Conservation (phyloP, 2,888 invertebrate genomes). For the Agrotis clavis region DNA sequence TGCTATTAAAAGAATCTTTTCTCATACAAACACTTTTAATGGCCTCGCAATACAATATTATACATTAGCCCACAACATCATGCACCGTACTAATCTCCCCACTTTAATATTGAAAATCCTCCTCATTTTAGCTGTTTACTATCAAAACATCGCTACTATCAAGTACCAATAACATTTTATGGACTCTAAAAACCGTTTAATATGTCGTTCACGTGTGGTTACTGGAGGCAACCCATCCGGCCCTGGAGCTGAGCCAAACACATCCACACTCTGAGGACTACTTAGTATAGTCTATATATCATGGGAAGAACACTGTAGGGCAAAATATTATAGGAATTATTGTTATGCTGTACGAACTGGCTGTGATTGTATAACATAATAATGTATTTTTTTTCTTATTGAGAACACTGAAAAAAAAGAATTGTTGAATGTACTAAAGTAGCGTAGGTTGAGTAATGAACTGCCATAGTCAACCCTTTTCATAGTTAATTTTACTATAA, state of each 20-base stretch:
- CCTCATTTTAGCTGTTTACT: constrained; percentile 56
- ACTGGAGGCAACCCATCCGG: constrained; percentile 49
- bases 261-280: constrained; percentile 58
- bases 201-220: constrained; percentile 63
- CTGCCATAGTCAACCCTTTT: too few relatives aligned
- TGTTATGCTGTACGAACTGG: background rate
- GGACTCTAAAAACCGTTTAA: constrained; percentile 62
- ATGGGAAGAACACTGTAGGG: constrained; percentile 36
- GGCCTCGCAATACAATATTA: background rate
- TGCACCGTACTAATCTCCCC: constrained; percentile 14
- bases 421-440: too few relatives aligned
- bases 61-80: background rate
- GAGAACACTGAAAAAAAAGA: too few relatives aligned
- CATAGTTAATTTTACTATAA: too few relatives aligned
- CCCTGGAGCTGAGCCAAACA: constrained; percentile 65
- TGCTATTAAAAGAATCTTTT: too few relatives aligned
- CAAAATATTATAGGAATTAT: constrained; percentile 33
- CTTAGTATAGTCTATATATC: constrained; percentile 59
- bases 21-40: background rate
- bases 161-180: constrained; percentile 64
- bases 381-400: too few relatives aligned
- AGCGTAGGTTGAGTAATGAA: too few relatives aligned
- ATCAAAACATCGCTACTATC: constrained; percentile 58
- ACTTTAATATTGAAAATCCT: constrained; percentile 50
- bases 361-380: background rate